Percentiles rank a stretch among this genome's conserved stretches.
These are phyloP conservation scores for Antennarius striatus DNA, from an alignment of 2,113 vertebrate species.

Conservation along the genomic window DNA sequence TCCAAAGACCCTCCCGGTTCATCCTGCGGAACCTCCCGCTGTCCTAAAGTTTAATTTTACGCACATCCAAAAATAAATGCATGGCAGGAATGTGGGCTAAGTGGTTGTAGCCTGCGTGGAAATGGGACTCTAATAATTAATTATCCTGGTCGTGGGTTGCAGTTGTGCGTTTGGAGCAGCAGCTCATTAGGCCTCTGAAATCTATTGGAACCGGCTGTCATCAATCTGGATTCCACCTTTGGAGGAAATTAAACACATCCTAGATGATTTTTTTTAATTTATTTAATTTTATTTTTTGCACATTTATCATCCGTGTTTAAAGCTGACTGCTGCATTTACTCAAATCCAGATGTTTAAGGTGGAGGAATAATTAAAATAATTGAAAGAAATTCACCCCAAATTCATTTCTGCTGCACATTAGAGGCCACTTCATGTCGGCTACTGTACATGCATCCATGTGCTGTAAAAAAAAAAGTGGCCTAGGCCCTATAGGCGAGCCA, in stretches of 20 bases:
- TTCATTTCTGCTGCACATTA: background rate
- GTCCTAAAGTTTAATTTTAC: slow-evolving; percentile 43
- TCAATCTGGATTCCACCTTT: slow-evolving; percentile 7
- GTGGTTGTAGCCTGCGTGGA: slow-evolving; percentile 17
- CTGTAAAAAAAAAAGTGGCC: slow-evolving; percentile 21
- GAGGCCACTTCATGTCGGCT: slow-evolving; percentile 3
- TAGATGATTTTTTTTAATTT: background rate
- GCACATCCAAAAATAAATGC: slow-evolving; percentile 1
- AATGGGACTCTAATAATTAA: slow-evolving; percentile 29
- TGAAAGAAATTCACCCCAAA: background rate
- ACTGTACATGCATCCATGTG: slow-evolving; percentile 35
- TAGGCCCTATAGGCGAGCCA: slow-evolving; percentile 54
- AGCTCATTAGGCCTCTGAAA: slow-evolving; percentile 4
- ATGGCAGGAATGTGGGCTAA: slow-evolving; percentile 18
- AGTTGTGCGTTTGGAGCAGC: background rate
- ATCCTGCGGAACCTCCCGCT: slow-evolving; percentile 46
- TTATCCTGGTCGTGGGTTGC: background rate
- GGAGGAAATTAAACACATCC: slow-evolving; percentile 15
- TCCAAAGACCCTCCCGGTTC: slow-evolving; percentile 25
- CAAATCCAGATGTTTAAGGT: slow-evolving; percentile 36
- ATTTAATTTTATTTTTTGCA: background rate
- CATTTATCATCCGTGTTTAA: slow-evolving; percentile 41
- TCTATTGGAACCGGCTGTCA: slow-evolving; percentile 31
- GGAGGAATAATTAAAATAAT: slow-evolving; percentile 20
- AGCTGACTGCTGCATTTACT: slow-evolving; percentile 44